Base-by-base conservation (phyloP, 1,140 invertebrate species). In the Panulirus ornatus region DNA sequence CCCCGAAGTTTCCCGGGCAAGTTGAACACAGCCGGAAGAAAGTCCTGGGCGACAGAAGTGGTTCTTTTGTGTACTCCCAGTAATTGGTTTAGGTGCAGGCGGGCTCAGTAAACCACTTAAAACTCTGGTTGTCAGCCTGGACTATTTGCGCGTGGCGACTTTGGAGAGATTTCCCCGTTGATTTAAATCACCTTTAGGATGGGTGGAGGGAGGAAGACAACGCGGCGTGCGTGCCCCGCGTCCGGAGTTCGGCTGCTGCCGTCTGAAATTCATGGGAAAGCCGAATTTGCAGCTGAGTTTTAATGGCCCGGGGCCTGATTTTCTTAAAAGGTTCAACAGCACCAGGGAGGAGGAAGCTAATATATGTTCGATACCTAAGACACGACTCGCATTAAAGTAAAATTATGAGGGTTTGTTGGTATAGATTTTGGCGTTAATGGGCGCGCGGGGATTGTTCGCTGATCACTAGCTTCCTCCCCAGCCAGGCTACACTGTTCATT, bases 271-370 rank as follows among this genome's bases (percentile, higher is more conserved):
- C 78, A 81, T 54, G 78, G 47, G 11, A 34, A n/a, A 2, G 22
- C 16, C 27, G 44, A 81, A 81, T 81, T 81, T 81, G 78, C 44
- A 54, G 78, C 78, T 27, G 78, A 81, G 78, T 81, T 81, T 81
- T 81, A 81, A 81, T 81, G 78, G 78, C 8, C 54, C 16, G 36
- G 19, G 42, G 78, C 78, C 78, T 81, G 19, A 81, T 81, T 81
- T 81, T 81, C 78, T 81, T 81, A 81, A 81, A 81, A 81, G 78
- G 78, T 58, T 81, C 78, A 54, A 81, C 78, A 42, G 75, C n/a
- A n/a, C 42, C 9, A 51, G 11, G 42, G 42, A 81, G n/a, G 44
- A 58, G 47, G 47, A 81, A 58, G 78, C 40, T 81, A 36, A 81
- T 34, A 38, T 81, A 81, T 81, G 44, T 22, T 42, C 42, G 44